Evolutionary conservation across 2,113 vertebrate species (phyloP).

Genomic region (Thamnaconus septentrionalis): DNA sequence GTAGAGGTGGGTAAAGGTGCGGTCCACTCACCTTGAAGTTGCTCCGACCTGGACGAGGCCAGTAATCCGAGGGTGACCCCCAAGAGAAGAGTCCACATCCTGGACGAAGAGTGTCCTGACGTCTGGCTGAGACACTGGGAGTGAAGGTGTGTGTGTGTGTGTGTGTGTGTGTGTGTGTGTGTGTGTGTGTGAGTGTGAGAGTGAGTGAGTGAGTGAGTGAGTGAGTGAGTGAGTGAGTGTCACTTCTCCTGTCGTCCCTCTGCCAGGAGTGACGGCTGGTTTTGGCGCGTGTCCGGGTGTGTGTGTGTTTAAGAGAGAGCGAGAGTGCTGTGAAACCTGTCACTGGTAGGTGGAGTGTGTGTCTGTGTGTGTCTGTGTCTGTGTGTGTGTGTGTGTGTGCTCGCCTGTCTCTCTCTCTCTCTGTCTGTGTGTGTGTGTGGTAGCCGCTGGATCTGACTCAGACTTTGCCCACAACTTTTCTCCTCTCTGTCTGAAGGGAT

Average conservation of each 20-base stretch:
- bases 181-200: conserved; percentile 11
- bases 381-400: no score
- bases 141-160: conserved; percentile 51
- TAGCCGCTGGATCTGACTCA: conserved; percentile 54
- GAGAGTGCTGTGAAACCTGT: conserved; percentile 36
- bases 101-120: conserved; percentile 45
- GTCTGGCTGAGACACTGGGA: conserved; percentile 37
- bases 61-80: conserved; percentile 74
- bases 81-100: conserved; percentile 75
- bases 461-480: conserved; percentile 76
- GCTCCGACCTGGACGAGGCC: conserved; percentile 60
- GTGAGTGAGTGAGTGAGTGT: not conserved
- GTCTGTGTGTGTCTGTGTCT: conserved; percentile 12
- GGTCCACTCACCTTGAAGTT: conserved; percentile 65
- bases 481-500: conserved; percentile 59
- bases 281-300: not conserved
- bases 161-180: conserved; percentile 34
- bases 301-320: conserved; percentile 23
- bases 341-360: conserved; percentile 41
- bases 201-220: conserved; percentile 16
- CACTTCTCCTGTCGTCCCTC: no score
- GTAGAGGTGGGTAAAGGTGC: conserved; percentile 15
- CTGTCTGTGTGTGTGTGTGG: not conserved
- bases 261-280: no score
- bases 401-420: conserved; percentile 14